phyloP scores from a whole-genome alignment of 2,888 invertebrate genomes.

The Torymus tubicola region DNA sequence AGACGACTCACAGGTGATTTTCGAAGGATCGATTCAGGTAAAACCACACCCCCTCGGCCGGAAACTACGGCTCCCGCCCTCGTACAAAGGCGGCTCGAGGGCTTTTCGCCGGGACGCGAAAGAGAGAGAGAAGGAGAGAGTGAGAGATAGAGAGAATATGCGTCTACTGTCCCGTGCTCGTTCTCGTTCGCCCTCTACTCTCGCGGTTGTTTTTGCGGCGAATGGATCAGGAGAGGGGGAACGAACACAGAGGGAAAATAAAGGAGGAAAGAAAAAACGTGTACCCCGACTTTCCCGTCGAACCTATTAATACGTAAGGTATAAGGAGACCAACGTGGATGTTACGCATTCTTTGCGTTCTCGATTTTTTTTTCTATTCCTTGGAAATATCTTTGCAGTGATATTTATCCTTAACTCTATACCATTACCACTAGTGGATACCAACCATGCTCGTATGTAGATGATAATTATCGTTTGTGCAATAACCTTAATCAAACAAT shows the following conservation, averaged over 20 bases:
- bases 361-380: not conserved
- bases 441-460: too few relatives aligned
- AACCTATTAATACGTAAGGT: conserved; percentile 40
- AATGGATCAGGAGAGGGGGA: not conserved
- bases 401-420: too few relatives aligned
- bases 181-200: not conserved
- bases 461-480: too few relatives aligned
- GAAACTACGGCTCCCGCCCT: conserved; percentile 48
- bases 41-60: conserved; percentile 64
- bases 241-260: too few relatives aligned
- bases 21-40: conserved; percentile 67
- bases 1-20: conserved; percentile 59
- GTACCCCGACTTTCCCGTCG: conserved; percentile 14
- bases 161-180: not conserved
- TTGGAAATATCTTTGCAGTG: not conserved
- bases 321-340: conserved; percentile 26
- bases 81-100: conserved; percentile 38
- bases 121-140: too few relatives aligned
- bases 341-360: conserved; percentile 25
- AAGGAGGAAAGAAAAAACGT: too few relatives aligned
- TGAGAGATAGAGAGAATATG: too few relatives aligned
- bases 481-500: too few relatives aligned
- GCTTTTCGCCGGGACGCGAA: conserved; percentile 20
- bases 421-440: too few relatives aligned
- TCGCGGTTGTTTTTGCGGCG: conserved; percentile 13